These are phyloP conservation scores for Cardiocondyla obscurior DNA, from an alignment of 1,140 invertebrate genomes.

Conservation along the genomic window DNA sequence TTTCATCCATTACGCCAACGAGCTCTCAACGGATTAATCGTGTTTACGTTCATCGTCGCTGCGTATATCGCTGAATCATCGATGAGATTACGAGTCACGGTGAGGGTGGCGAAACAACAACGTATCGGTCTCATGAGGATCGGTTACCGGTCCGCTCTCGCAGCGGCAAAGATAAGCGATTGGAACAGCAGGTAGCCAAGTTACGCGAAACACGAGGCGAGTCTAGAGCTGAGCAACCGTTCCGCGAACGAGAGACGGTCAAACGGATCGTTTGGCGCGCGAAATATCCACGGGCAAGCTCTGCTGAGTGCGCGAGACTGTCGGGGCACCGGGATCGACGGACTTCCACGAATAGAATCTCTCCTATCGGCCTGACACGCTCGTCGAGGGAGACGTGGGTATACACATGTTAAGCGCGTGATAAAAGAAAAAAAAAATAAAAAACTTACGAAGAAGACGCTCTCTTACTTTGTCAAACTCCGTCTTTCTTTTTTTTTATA, in stretches of 20 bases:
- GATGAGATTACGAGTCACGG: constrained; percentile 44
- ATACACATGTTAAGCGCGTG: background rate
- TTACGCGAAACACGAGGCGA: constrained; percentile 39
- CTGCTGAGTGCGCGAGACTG: constrained; percentile 31
- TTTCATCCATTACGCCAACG: constrained; percentile 9
- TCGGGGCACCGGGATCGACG: constrained; percentile 16
- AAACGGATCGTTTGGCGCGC: constrained; percentile 13
- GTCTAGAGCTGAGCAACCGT: background rate
- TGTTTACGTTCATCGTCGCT: constrained; percentile 34
- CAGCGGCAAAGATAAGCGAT: constrained; percentile 49
- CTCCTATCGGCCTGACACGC: background rate
- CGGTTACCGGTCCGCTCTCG: constrained; percentile 57
- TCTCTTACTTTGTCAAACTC: background rate
- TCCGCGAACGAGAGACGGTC: constrained; percentile 47
- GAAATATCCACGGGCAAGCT: constrained; percentile 37
- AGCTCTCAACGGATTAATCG: constrained; percentile 36
- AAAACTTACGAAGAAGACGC: background rate
- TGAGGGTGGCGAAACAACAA: constrained; percentile 30
- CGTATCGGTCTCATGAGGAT: constrained; percentile 57
- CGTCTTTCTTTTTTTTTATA: no score
- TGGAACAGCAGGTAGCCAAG: constrained; percentile 54
- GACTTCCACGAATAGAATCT: constrained; percentile 57
- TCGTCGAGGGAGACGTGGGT: background rate
- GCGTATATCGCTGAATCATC: constrained; percentile 44
- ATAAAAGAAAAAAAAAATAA: background rate